Evolutionary conservation across 64 coral and sea anemone genomes (phyloP), one percentile per base, ranked within the genome.

Genomic region (Montipora cactus): DNA sequence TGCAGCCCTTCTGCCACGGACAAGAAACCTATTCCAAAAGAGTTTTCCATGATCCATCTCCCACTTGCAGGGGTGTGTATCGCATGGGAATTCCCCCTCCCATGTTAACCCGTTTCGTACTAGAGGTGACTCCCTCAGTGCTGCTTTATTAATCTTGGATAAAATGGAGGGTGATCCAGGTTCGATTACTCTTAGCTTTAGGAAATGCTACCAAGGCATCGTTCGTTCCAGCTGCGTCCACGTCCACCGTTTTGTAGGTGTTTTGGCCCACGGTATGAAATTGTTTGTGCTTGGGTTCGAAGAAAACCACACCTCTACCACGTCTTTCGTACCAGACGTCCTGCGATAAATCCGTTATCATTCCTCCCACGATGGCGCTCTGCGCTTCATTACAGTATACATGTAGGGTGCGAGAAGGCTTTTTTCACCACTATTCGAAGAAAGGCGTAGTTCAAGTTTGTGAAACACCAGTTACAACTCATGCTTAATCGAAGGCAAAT

Each of bases 101-200:
- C 83, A 87, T 87, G 59, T 44, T 87, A 48, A 12, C 51, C 9
- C 70, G 47, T n/a, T 8, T 9, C 12, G 3, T 10, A 64, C 1
- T 13, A 0, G 18, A 13, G 20, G 28, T 4, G 2, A 0, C 25
- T 9, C 1, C 2, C 10, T 18, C 2, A 0, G 71, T 11, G 50
- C 88, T 77, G 14, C 49, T 90, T 58, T 78, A 79, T 67, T n/a
- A n/a, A 53, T 80, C 44, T 44, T 6, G n/a, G 23, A 49, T 80
- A 58, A 91, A 91, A 81, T 91, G 89, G 19, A 91, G 49, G 23
- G 75, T 90, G 25, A 79, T 28, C 0, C 79, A 15, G 76, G 75
- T 90, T 57, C 51, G 51, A 9, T 53, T 9, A 37, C 4, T 45
- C 62, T 0, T 51, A 5, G 8, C 28, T 59, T 53, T 53, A 53